Evolutionary conservation across 2,888 invertebrate species (phyloP).

Genomic region (Tupiocoris notatus): DNA sequence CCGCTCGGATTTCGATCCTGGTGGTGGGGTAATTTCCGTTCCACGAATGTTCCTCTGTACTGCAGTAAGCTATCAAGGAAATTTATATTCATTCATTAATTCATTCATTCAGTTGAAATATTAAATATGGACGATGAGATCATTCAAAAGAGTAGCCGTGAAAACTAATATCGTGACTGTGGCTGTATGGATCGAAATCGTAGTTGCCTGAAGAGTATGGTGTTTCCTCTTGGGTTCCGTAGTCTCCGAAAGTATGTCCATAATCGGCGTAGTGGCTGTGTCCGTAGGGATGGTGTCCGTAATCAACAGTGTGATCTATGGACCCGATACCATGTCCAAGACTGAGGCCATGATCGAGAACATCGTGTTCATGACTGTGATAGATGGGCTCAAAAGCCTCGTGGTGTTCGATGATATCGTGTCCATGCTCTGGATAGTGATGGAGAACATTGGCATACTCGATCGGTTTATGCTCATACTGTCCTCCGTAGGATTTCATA

Average conservation of each 20-base stretch:
- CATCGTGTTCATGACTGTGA: not conserved
- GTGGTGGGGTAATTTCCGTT: no score
- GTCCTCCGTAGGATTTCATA: slow-evolving; percentile 14
- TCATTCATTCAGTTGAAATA: no score
- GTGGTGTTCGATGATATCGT: not conserved
- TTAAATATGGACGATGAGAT: no score
- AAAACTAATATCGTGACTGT: slow-evolving; percentile 1
- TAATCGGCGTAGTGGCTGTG: not conserved
- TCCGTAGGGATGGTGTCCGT: not conserved
- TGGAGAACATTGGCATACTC: not conserved
- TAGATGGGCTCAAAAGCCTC: not conserved
- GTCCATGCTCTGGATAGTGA: not conserved
- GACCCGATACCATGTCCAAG: no score
- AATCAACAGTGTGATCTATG: not conserved
- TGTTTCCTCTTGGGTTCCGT: not conserved
- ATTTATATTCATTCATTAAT: no score
- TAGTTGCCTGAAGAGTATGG: not conserved
- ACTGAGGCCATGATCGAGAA: not conserved
- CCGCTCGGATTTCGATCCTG: no score
- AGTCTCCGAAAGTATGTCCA: not conserved
- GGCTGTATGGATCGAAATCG: not conserved
- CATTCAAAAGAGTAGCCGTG: slow-evolving; percentile 8
- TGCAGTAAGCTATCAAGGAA: no score
- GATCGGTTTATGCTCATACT: not conserved
- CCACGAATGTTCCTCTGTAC: no score